phyloP scores from a whole-genome alignment of 2,113 vertebrate genomes.

The Brachyhypopomus gauderio region DNA sequence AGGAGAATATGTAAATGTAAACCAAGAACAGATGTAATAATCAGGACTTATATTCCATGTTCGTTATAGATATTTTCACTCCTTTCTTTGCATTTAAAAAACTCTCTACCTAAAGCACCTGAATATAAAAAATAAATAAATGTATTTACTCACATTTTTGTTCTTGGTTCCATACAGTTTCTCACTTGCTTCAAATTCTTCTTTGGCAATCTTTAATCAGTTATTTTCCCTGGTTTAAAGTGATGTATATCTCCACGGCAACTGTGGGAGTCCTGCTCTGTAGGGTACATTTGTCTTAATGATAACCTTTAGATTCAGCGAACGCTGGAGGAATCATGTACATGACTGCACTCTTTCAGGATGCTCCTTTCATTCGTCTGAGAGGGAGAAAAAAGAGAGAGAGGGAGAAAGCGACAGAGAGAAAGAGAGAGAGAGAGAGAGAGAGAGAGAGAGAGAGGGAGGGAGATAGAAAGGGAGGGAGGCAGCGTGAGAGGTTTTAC shows the following conservation, averaged over 20 bases:
- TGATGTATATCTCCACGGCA: conserved; percentile 34
- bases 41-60: not conserved
- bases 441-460: conserved; percentile 22
- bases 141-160: conserved; percentile 50
- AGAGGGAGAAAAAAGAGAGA: conserved; percentile 20
- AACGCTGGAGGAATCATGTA: conserved; percentile 45
- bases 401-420: not conserved
- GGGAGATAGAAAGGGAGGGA: conserved; percentile 23
- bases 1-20: not conserved
- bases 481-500: conserved; percentile 48
- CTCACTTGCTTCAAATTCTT: conserved; percentile 48
- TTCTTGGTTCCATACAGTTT: conserved; percentile 13
- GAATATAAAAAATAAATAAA: conserved; percentile 24
- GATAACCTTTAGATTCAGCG: conserved; percentile 47
- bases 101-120: conserved; percentile 3
- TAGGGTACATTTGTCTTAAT: conserved; percentile 46
- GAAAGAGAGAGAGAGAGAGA: conserved; percentile 12
- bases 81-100: not conserved
- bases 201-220: conserved; percentile 48
- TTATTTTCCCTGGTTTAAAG: conserved; percentile 45
- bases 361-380: conserved; percentile 49
- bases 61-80: not conserved
- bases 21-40: conserved; percentile 7
- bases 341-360: conserved; percentile 52
- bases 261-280: conserved; percentile 19